Base-by-base conservation (phyloP, 2,797 vertebrate genomes). In the Myiotriccus ornatus region DNA sequence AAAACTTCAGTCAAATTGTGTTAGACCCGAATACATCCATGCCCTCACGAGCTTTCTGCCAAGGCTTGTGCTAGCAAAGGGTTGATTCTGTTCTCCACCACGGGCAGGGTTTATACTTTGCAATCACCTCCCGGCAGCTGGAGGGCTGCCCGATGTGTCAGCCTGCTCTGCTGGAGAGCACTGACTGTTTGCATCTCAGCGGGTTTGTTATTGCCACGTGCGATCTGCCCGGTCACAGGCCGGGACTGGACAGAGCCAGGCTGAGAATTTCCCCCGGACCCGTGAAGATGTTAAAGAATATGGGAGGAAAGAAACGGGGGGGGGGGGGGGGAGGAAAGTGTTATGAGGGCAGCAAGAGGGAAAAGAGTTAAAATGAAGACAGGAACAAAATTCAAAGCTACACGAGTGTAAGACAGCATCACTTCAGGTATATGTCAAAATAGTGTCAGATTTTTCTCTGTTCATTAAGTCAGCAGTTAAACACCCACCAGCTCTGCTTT, bases 401-500 rank as follows among this genome's bases (percentile, higher is more conserved):
- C 44, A 21, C 0, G 1, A 90, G 50, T 10, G 2, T 84, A 83
- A 93, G 88, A 85, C 2, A 7, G 67, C 76, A 96, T 87, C 69
- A 92, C 71, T 87, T 87, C 80, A 94, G 89, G 70, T 89, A 22
- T 12, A 37, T 81, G 87, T 84, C 91, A 96, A 96, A 96, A 96
- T 18, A 95, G 39, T 77, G 83, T 94, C 87, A 94, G 41, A 91
- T 94, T 87, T 90, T 84, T 74, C 63, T 67, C 87, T 94, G 27
- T 88, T 96, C 90, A 93, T 95, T 93, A 96, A 94, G 59, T 90
- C 89, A 80, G 84, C 79, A 86, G 80, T 95, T 87, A 90, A 94
- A 96, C 93, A 96, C 74, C 49, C 93, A 95, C 87, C 83, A 91
- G 85, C 62, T 75, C 87, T 1, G 11, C 46, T 81, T 86, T 78